Base-by-base conservation (phyloP, 1,140 invertebrate species). In the Heliconius eleuchia region DNA sequence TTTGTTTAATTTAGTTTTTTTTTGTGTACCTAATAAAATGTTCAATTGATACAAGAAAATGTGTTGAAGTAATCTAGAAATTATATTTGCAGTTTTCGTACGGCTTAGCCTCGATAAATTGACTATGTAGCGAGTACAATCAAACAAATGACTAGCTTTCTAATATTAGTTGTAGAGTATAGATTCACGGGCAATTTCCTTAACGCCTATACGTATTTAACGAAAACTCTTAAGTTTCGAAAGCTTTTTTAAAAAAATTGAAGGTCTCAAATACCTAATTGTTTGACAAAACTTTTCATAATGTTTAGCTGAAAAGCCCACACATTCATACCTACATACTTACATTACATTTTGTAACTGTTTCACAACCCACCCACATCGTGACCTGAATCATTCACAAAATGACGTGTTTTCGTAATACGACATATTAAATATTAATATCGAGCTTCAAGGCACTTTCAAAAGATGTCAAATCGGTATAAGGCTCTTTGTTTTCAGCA, bases 311-410 rank as follows among this genome's bases (percentile, higher is more conserved):
- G 74, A 52, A 76, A 76, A 42, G 23, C 39, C 74, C 60, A 66
- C 60, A 30, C 60, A 16, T 66, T 30, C 23, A 66, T 27, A 66
- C 60, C 3, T 30, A 66, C 11, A 30, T 66, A 37, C 34, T 0
- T 7, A 30, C 5, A 27, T 16, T 37, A 42, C 13, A 27, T 76
- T 70, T 46, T 27, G 57, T 19, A 76, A 76, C 37, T 71, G 37
- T 19, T 60, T 39, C 57, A 52, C 52, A 73, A 77, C 75, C 85
- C 86, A 83, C 88, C 88, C 86, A 89, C 88, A 77, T 78, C 66
- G 74, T 83, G 86, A 83, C 85, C 88, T 75, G 79, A 85, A 88
- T 88, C 39, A 76, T 37, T 76, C 37, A 66, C n/a, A 75, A 55
- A n/a, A 42, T 37, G 55, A 76, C 74, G n/a, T 80, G 86, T 85